Evolutionary conservation across 2,888 invertebrate species (phyloP), one percentile per base, ranked within the genome.

Genomic region (Muscina levida): DNA sequence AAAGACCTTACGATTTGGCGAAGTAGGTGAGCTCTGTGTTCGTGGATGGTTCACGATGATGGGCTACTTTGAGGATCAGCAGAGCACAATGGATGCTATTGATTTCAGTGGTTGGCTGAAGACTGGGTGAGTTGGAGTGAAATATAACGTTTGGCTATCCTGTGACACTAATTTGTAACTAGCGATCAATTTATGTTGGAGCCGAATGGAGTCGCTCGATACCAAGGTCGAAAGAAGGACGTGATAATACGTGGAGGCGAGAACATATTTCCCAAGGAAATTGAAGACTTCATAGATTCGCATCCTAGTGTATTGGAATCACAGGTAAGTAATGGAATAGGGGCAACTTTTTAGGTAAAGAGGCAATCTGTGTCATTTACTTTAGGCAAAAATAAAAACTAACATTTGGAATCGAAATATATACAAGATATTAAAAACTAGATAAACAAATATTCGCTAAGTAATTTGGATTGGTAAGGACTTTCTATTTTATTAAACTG

Each of bases 231-330:
- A 67, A 85, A 93, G 11, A 95, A 95, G 86, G 95, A 95, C 84
- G 92, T 95, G 91, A 92, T 95, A 42, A 94, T 95, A 76, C 90
- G 95, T 79, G 95, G 95, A 1, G 95, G 95, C 17, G 95, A 95
- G 89, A 95, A 95, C 87, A 93, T 96, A 79, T 95, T 93, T 87
- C 95, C 95, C 0, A 92, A 92, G 91, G 95, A 95, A 91, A 92
- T 96, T 59, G 95, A 96, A 89, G 92, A 94, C 73, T 91, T 93
- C 76, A 87, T 95, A 4, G 92, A 93, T 84, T 92, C 92, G 0
- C 94, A 95, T 91, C 94, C 94, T 0, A 91, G 92, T 84, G 91
- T 95, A 48, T 86, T 92, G 15, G 95, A 95, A 87, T 93, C 92
- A 8, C 93, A 95, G 85, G 94, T 94, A 87, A 65, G 37, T 42